phyloP scores from a whole-genome alignment of 2,113 vertebrate genomes.

The Antidorcas marsupialis region DNA sequence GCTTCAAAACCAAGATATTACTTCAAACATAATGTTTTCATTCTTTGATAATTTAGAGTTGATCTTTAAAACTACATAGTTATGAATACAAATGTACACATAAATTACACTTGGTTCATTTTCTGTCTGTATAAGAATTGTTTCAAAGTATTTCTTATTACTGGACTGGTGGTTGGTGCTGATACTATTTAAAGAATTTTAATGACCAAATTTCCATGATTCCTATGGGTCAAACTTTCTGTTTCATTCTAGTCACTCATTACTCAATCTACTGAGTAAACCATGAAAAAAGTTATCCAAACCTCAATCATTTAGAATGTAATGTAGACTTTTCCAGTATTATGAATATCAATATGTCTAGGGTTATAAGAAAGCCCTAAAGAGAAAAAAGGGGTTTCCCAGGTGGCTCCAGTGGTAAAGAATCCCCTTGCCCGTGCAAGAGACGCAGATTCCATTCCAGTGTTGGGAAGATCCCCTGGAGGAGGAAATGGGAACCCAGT shows the following conservation, averaged over 20 bases:
- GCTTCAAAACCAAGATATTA: neutral
- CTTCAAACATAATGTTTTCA: neutral
- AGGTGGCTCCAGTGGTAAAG: neutral
- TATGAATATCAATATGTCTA: neutral
- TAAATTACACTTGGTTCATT: neutral
- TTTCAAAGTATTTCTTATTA: neutral
- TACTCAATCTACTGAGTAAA: neutral
- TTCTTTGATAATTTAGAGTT: neutral
- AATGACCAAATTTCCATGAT: neutral
- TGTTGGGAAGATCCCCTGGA: neutral
- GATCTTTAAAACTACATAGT: neutral
- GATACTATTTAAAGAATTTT: neutral
- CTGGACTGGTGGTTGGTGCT: neutral
- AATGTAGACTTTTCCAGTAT: neutral
- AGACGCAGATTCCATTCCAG: rapidly evolving
- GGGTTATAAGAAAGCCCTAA: neutral
- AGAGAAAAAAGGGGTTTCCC: neutral
- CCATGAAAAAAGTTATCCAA: neutral
- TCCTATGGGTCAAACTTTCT: neutral
- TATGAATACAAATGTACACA: neutral
- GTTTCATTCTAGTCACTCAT: neutral
- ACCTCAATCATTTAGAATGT: neutral
- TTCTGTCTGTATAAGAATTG: neutral
- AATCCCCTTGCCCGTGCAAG: neutral
- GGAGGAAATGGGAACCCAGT: neutral